Evolutionary conservation across 1,140 invertebrate species (phyloP).

Genomic region (Cryptotermes secundus): DNA sequence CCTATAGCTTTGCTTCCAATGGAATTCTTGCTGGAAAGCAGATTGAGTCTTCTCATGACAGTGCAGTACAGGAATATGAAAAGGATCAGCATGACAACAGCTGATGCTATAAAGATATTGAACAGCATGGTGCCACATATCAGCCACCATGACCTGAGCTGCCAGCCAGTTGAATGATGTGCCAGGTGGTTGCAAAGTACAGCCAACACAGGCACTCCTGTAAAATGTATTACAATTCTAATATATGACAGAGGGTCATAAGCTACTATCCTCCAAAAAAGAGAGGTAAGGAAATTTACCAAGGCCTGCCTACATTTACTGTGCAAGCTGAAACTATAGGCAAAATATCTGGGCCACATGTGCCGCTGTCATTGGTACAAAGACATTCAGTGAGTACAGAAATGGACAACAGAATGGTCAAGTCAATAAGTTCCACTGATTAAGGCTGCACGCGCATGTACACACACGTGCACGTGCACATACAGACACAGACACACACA

Average conservation of each 20-base stretch:
- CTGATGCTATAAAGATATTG: constrained; percentile 57
- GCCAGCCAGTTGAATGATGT: constrained; percentile 53
- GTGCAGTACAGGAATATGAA: constrained; percentile 56
- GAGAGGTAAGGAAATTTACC: no score
- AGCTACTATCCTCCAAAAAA: no score
- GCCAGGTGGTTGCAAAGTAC: constrained; percentile 58
- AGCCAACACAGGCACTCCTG: constrained; percentile 57
- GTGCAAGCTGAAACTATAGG: no score
- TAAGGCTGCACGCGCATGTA: no score
- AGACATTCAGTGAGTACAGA: no score
- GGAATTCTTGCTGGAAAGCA: constrained; percentile 47
- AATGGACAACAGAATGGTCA: no score
- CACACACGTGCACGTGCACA: no score
- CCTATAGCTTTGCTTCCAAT: constrained; percentile 49
- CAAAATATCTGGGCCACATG: no score
- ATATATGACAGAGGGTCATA: background rate
- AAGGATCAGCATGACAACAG: constrained; percentile 53
- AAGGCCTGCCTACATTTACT: no score
- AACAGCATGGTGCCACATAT: constrained; percentile 54
- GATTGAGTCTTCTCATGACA: constrained; percentile 53
- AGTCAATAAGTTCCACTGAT: no score
- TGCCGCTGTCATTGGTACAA: no score
- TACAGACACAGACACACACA: no score
- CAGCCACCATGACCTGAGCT: constrained; percentile 59
- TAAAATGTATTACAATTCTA: constrained; percentile 30